A percentile compares a stretch with the other conserved stretches of the same genome.
Conservation (phyloP, 2,888 invertebrate genomes). For the Cephus rjabovi region DNA sequence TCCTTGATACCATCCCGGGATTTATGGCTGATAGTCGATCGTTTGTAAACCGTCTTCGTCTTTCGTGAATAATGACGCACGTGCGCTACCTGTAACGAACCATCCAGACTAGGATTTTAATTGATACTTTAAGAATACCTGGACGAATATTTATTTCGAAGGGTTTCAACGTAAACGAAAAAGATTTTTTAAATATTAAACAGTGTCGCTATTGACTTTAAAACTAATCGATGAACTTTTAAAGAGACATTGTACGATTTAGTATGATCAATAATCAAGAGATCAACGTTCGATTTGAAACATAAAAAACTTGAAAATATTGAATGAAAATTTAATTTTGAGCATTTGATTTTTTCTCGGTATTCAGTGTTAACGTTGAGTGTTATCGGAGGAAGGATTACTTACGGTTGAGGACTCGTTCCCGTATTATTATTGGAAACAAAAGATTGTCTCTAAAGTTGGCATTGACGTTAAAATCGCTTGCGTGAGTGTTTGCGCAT, state of each 20-base stretch:
- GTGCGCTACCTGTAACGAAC: neutral
- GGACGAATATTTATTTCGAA: neutral
- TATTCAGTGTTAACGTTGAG: neutral
- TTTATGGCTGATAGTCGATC: constrained; percentile 20
- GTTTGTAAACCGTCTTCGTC: constrained; percentile 17
- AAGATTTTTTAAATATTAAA: neutral
- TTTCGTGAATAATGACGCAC: neutral
- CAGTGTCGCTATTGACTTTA: neutral
- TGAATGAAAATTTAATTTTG: neutral
- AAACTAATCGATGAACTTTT: neutral
- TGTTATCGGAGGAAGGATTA: neutral
- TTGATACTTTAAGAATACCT: neutral
- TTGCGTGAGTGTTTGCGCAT: neutral
- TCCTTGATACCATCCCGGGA: constrained; percentile 12
- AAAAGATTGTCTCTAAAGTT: neutral
- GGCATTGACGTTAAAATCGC: neutral
- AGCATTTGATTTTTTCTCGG: neutral
- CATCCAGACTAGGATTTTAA: neutral
- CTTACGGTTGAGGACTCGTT: neutral
- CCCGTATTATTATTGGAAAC: neutral
- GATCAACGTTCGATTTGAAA: neutral
- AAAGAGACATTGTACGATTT: neutral
- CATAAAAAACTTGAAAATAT: neutral
- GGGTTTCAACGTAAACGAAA: neutral
- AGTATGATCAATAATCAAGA: neutral